Percentiles rank a stretch among this genome's conserved stretches.
phyloP scores from a whole-genome alignment of 1,140 invertebrate genomes.

The Drosophila jambulina region DNA sequence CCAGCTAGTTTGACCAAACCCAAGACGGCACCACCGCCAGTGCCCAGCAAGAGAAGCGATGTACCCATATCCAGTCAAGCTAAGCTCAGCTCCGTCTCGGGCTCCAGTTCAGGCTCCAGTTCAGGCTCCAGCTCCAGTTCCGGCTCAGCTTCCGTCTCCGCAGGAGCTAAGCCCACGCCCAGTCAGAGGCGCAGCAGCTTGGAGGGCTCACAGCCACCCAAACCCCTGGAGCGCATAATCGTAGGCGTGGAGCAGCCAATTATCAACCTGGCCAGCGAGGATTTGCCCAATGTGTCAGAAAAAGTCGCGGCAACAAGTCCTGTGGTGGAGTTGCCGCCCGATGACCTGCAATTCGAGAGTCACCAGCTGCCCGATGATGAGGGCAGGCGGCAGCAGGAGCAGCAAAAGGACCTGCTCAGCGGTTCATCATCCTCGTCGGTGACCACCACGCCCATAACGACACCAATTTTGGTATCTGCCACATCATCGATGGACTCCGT shows the following conservation, averaged over 20 bases:
- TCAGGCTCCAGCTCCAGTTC: not conserved
- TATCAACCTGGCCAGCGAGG: constrained; percentile 75
- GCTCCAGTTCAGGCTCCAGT: too few relatives aligned
- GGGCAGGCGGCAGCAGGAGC: constrained; percentile 1
- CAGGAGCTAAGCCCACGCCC: constrained; percentile 57
- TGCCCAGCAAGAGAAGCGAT: constrained; percentile 73
- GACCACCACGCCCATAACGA: constrained; percentile 64
- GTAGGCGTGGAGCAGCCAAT: constrained; percentile 74
- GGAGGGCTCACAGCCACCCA: constrained; percentile 44
- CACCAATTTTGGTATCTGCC: constrained; percentile 76
- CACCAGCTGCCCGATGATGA: constrained; percentile 74
- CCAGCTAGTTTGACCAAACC: constrained; percentile 47
- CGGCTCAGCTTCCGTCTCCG: not conserved
- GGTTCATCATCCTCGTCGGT: constrained; percentile 66
- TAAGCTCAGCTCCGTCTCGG: not conserved
- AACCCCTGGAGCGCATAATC: constrained; percentile 77
- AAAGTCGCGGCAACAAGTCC: constrained; percentile 10
- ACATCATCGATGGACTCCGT: constrained; percentile 82
- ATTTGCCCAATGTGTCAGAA: constrained; percentile 63
- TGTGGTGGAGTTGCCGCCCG: constrained; percentile 53
- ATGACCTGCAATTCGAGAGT: constrained; percentile 77
- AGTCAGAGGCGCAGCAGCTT: constrained; percentile 69
- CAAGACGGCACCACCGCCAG: constrained; percentile 65
- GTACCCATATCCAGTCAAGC: not conserved
- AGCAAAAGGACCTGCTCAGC: constrained; percentile 40